Percentiles rank a stretch among this genome's conserved stretches.
These are phyloP conservation scores for Rhaphigaster nebulosa DNA, from an alignment of 2,888 invertebrate species.

Conservation along the genomic window DNA sequence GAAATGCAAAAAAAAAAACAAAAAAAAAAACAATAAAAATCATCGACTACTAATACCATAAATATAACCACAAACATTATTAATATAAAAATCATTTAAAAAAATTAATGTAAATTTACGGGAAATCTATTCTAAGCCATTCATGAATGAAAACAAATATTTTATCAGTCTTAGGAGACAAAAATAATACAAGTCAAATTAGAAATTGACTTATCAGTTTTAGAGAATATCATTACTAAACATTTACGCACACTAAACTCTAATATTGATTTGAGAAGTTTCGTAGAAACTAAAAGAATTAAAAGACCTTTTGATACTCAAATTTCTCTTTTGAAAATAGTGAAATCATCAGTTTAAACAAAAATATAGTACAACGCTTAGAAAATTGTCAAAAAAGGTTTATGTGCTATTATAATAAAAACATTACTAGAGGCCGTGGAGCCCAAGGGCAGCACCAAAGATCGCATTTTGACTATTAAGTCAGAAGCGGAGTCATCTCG, in stretches of 20 bases:
- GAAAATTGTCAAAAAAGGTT: neutral
- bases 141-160: neutral
- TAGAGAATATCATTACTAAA: neutral
- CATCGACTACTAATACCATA: no score
- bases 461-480: no score
- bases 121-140: neutral
- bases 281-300: neutral
- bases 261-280: neutral
- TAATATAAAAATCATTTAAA: neutral
- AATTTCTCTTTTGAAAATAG: neutral
- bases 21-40: neutral
- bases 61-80: neutral
- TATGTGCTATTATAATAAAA: no score
- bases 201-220: neutral
- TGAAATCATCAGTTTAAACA: no score
- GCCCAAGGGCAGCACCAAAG: no score
- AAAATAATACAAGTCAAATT: neutral
- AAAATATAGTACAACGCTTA: neutral
- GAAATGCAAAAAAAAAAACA: neutral
- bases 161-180: constrained; percentile 19
- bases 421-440: no score
- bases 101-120: neutral
- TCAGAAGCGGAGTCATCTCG: no score
- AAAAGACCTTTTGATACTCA: neutral
- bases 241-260: neutral